Conservation (phyloP, 2,113 vertebrate species). For the Psilopogon haemacephalus region DNA sequence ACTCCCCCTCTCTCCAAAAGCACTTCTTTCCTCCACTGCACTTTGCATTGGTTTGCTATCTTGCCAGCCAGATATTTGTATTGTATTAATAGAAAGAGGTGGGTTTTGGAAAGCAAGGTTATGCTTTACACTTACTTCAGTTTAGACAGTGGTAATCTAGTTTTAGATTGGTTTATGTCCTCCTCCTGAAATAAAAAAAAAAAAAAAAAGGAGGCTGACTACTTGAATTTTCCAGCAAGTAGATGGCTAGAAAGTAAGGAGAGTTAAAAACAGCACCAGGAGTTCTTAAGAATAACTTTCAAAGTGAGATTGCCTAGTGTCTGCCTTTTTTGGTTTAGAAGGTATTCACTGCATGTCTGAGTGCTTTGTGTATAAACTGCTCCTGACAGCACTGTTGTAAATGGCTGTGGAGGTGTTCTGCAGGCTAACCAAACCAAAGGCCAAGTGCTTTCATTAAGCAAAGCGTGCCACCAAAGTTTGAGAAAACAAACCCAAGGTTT, state of each 20-base stretch:
- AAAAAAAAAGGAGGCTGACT: neutral
- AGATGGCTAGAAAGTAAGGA: neutral
- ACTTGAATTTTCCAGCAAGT: neutral
- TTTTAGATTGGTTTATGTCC: neutral
- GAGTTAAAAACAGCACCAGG: neutral
- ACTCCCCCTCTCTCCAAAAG: neutral
- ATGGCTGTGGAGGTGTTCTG: neutral
- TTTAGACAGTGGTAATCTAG: neutral
- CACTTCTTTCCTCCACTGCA: neutral
- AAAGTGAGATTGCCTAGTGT: accelerated
- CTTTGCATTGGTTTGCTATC: neutral
- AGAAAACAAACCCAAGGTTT: neutral
- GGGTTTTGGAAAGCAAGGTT: neutral
- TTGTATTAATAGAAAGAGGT: neutral
- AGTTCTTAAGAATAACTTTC: neutral
- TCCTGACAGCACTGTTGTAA: neutral
- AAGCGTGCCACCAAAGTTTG: neutral
- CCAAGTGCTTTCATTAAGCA: neutral
- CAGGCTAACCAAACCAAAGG: neutral
- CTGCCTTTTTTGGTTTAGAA: neutral
- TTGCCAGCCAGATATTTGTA: neutral
- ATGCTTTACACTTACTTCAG: neutral
- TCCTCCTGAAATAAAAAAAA: neutral
- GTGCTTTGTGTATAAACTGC: neutral
- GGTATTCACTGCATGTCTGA: neutral